Evolutionary conservation across 2,113 vertebrate species (phyloP), one percentile per base, ranked within the genome.

Genomic region (Sylvietta virens): DNA sequence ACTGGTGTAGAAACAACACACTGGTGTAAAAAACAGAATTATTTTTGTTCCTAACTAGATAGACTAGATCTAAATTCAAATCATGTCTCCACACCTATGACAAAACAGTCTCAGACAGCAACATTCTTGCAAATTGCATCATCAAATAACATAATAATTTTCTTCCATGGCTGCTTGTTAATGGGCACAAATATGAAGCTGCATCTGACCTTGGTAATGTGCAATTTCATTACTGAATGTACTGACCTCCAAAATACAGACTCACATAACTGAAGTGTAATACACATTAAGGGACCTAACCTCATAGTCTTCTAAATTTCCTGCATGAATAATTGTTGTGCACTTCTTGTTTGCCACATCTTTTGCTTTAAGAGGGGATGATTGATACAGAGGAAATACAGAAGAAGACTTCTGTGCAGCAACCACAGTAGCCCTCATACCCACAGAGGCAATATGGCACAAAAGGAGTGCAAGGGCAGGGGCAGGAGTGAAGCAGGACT

Each of bases 111-210:
- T 90, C 70, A 64, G 73, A n/a, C 12, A 50, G 60, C 9, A 86
- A 27, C 13, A 8, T 92, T 90, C 71, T 72, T 92, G 72, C 57
- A 95, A 86, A 86, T 5, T 24, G 27, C 45, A 88, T 91, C 56
- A 91, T 64, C 61, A 57, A 94, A 88, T 62, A 85, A 90, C 50
- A 61, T 31, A 89, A 61, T 69, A 86, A 40, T 94, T 81, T 70
- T 91, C 28, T 60, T 86, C 54, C 45, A 30, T 31, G 48, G 47
- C 30, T 92, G 57, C 33, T 73, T 72, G 33, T 61, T 95, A 77
- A 81, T 30, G 31, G 33, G 62, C 20, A 72, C 51, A 89, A 92
- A 80, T 40, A 80, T 1, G 10, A 54, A 78, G 51, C 39, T 80
- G 86, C 0, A 0, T 51, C 58, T 35, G 44, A 77, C 67, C 37